Percentiles rank a stretch among this genome's conserved stretches.
Conservation (phyloP, 2,113 vertebrate species). For the Vicugna pacos region DNA sequence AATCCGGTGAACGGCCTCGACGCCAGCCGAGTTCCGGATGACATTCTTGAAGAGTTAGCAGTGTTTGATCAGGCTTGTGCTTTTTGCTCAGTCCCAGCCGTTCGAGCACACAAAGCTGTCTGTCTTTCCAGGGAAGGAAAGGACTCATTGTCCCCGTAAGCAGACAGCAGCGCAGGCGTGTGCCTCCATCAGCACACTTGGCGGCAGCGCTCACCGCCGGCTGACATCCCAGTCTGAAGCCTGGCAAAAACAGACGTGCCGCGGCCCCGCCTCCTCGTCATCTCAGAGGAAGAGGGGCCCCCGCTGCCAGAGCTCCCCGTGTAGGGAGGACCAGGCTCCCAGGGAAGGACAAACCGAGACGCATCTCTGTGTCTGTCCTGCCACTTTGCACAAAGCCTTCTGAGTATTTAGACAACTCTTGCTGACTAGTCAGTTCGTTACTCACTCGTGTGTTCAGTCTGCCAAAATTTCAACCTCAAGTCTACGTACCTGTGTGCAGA, state of each 20-base stretch:
- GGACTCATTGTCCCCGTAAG: constrained; percentile 21
- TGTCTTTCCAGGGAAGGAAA: constrained; percentile 57
- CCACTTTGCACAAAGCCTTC: background rate
- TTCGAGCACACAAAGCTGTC: constrained; percentile 60
- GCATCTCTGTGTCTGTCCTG: background rate
- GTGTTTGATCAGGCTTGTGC: background rate
- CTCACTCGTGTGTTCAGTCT: background rate
- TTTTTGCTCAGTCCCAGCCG: background rate
- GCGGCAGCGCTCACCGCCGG: background rate
- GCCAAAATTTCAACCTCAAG: background rate
- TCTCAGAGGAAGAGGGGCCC: constrained; percentile 56
- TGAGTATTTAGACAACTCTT: background rate
- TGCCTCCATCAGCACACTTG: constrained; percentile 74
- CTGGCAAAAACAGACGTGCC: constrained; percentile 64
- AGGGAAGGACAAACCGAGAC: background rate
- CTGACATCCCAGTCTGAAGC: constrained; percentile 72
- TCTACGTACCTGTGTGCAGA: background rate
- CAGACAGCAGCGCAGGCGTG: constrained; percentile 58
- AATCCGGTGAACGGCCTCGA: background rate
- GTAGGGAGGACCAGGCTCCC: background rate
- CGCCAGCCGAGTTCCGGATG: background rate
- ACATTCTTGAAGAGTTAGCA: background rate
- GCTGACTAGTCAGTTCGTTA: background rate
- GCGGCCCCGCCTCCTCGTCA: background rate
- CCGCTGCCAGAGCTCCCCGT: background rate